A percentile compares a stretch with the other conserved stretches of the same genome.
These are phyloP conservation scores for Abramis brama DNA, from an alignment of 2,113 vertebrate species.

Conservation along the genomic window DNA sequence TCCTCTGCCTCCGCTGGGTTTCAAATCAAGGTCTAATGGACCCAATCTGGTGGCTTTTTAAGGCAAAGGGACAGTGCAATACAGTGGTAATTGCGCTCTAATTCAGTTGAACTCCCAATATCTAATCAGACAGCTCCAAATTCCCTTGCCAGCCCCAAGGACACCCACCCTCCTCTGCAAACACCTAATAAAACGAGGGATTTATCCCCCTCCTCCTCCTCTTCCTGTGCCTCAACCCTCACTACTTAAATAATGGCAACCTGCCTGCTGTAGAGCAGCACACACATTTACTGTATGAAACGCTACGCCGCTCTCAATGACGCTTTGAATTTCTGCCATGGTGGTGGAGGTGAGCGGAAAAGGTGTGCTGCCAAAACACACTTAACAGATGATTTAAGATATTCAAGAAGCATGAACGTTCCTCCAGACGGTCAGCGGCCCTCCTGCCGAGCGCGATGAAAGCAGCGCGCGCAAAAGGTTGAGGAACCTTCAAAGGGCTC, in stretches of 20 bases:
- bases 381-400: slow-evolving; percentile 59
- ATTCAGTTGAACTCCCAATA: slow-evolving; percentile 69
- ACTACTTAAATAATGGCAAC: slow-evolving; percentile 59
- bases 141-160: slow-evolving; percentile 63
- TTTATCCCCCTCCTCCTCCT: slow-evolving; percentile 51
- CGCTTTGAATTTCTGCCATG: slow-evolving; percentile 54
- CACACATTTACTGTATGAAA: slow-evolving; percentile 55
- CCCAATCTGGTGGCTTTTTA: slow-evolving; percentile 65
- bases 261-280: slow-evolving; percentile 52
- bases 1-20: slow-evolving; percentile 55
- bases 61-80: slow-evolving; percentile 62
- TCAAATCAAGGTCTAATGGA: slow-evolving; percentile 67
- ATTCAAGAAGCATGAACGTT: slow-evolving; percentile 49
- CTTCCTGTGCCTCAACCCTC: slow-evolving; percentile 41
- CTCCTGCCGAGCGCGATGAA: slow-evolving; percentile 53
- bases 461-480: slow-evolving; percentile 48
- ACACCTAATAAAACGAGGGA: slow-evolving; percentile 65
- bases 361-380: slow-evolving; percentile 58
- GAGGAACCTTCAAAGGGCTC: slow-evolving; percentile 49
- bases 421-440: slow-evolving; percentile 52
- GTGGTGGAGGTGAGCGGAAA: slow-evolving; percentile 27
- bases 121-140: slow-evolving; percentile 68
- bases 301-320: slow-evolving; percentile 54
- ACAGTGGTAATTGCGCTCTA: slow-evolving; percentile 67
- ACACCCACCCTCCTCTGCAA: slow-evolving; percentile 62